Conservation (phyloP, 2,888 invertebrate species). For the Caenorhabditis imperialis region DNA sequence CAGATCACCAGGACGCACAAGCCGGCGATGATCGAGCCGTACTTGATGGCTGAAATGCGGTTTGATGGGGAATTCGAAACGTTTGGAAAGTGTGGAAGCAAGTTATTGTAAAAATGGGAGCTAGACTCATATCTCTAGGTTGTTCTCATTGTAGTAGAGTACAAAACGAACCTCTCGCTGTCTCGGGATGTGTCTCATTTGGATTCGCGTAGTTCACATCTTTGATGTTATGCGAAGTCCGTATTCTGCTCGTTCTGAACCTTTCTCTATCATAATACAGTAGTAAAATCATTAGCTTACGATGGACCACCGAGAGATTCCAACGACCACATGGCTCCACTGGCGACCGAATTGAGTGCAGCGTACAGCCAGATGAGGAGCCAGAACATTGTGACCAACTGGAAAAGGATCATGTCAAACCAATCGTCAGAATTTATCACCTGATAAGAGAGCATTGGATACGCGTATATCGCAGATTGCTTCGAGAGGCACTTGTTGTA, state of each 20-base stretch:
- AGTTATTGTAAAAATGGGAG: no score
- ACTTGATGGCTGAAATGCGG: constrained; percentile 65
- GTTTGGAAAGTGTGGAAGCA: no score
- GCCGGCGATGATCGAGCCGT: constrained; percentile 54
- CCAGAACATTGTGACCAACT: constrained; percentile 64
- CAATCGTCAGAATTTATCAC: constrained; percentile 19
- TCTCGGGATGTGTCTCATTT: constrained; percentile 63
- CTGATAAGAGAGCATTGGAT: constrained; percentile 61
- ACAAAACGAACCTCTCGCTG: constrained; percentile 60
- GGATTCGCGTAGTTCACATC: constrained; percentile 61
- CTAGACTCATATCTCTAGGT: no score
- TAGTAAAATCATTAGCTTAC: constrained; percentile 9
- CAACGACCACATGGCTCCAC: constrained; percentile 62
- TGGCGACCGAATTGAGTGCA: constrained; percentile 53
- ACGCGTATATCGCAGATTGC: constrained; percentile 44
- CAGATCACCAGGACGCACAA: constrained; percentile 55
- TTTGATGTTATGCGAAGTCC: constrained; percentile 43
- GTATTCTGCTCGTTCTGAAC: constrained; percentile 53
- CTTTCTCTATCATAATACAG: no score
- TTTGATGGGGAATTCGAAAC: no score
- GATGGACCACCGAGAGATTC: constrained; percentile 64
- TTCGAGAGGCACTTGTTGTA: constrained; percentile 52
- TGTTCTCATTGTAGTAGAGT: no score
- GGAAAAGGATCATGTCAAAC: not conserved
- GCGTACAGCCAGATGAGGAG: constrained; percentile 64